Evolutionary conservation across 2,888 invertebrate genomes (phyloP), one percentile per base, ranked within the genome.

Genomic region (Diadegma fenestrale): DNA sequence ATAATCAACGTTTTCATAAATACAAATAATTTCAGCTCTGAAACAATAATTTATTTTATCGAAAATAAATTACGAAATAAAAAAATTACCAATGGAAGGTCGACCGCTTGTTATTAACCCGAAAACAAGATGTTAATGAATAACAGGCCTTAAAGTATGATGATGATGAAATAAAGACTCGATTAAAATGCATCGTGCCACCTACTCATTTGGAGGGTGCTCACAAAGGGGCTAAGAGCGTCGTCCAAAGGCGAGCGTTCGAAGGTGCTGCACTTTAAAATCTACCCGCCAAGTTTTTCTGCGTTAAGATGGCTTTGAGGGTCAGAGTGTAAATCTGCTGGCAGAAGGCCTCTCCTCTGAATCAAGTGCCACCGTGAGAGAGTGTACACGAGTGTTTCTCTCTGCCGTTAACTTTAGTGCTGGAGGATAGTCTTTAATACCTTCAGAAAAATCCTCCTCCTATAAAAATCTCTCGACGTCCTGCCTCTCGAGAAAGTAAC

Each of bases 361-460:
- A 86, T 86, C 81, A 84, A 84, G 75, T 84, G 71, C 84, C 63
- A 78, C 78, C 64, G 75, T 30, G 45, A 43, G 51, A 61, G 45
- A 68, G 45, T 43, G 69, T 69, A 69, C 64, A 84, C 80, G 51
- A 82, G 69, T 69, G 43, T 72, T 22, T 45, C n/a, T 73, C 64
- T 30, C 78, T 37, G 37, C 78, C n/a, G 43, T 66, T 72, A 85
- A 81, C 68, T 86, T 87, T 87, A 81, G 8, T 30, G 61, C 80
- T 80, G 83, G 86, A 88, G 88, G 87, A 89, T 88, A 87, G 88
- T 88, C 89, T 89, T 89, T 90, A 89, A 90, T 90, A 87, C 88
- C 87, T 88, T 88, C 87, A 87, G 89, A 86, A 90, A 90, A 89
- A 87, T 89, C 85, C 77, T 80, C 79, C 86, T 88, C 86, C 41